A percentile compares a stretch with the other conserved stretches of the same genome.
Evolutionary conservation across 92 coral and sea anemone species (phyloP).

Genomic region (Epizoanthus rinbou): DNA sequence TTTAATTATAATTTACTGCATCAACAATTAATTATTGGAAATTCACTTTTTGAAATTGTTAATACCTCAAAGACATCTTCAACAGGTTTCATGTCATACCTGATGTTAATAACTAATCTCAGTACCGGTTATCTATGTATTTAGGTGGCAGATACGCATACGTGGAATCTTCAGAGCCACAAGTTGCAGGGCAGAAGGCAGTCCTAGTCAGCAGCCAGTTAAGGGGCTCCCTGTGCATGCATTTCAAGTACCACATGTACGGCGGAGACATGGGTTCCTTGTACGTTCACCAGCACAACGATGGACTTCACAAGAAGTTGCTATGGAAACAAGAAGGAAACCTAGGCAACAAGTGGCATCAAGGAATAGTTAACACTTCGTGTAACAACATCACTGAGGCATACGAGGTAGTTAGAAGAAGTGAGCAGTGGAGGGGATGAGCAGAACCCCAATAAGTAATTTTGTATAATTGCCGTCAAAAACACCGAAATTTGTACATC

Average conservation of each 20-base stretch:
- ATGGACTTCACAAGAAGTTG: constrained; percentile 66
- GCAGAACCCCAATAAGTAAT: not conserved
- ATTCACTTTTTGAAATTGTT: no score
- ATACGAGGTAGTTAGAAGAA: constrained; percentile 10
- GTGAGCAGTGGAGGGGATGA: no score
- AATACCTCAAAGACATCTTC: no score
- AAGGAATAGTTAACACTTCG: constrained; percentile 58
- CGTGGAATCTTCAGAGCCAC: constrained; percentile 90
- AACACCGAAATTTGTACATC: no score
- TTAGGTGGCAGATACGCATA: constrained; percentile 69
- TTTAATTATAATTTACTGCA: no score
- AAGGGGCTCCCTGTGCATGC: constrained; percentile 74
- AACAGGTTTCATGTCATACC: no score
- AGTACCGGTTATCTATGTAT: no score
- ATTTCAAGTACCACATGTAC: constrained; percentile 90
- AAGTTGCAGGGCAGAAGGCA: constrained; percentile 77
- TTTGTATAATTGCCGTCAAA: not conserved
- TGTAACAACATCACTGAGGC: constrained; percentile 29
- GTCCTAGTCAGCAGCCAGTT: constrained; percentile 63
- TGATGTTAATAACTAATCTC: no score
- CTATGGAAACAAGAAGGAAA: constrained; percentile 85
- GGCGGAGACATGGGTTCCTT: constrained; percentile 84
- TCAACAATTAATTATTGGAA: no score
- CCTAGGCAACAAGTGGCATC: constrained; percentile 84
- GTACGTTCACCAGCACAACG: constrained; percentile 59